phyloP scores from a whole-genome alignment of 2,888 invertebrate species.

The Myopa testacea region DNA sequence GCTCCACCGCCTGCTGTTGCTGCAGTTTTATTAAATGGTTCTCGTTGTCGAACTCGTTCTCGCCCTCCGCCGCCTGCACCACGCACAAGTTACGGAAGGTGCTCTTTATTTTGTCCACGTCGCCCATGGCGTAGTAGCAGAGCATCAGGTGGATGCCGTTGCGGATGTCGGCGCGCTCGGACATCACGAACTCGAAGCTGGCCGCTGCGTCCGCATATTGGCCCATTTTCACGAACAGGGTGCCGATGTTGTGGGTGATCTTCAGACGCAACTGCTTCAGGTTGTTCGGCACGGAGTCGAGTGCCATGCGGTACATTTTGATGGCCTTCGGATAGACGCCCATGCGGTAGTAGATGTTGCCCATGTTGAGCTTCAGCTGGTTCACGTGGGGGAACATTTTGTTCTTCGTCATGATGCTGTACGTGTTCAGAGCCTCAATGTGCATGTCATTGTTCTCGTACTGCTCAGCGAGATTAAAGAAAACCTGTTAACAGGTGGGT shows the following conservation, averaged over 20 bases:
- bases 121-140: conserved; percentile 89
- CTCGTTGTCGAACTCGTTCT: conserved; percentile 75
- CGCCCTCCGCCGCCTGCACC: conserved; percentile 73
- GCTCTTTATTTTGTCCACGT: conserved; percentile 92
- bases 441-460: conserved; percentile 95
- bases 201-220: conserved; percentile 96
- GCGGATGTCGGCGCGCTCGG: conserved; percentile 90
- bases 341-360: conserved; percentile 96
- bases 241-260: conserved; percentile 95
- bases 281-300: conserved; percentile 94
- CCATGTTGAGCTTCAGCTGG: conserved; percentile 96
- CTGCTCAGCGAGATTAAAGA: conserved; percentile 95
- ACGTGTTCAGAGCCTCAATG: conserved; percentile 95
- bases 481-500: conserved; percentile 75
- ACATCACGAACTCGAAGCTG: conserved; percentile 98
- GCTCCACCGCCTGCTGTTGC: conserved; percentile 52
- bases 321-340: conserved; percentile 94
- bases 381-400: conserved; percentile 94
- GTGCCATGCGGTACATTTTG: conserved; percentile 97
- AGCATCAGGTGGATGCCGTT: conserved; percentile 90
- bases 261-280: conserved; percentile 94
- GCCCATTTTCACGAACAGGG: conserved; percentile 94
- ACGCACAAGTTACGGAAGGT: conserved; percentile 91
- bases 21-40: conserved; percentile 83
- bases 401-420: conserved; percentile 93